A percentile compares a stretch with the other conserved stretches of the same genome.
Conservation (phyloP, 1,140 invertebrate species). For the Brachionus asplanchnoidis region DNA sequence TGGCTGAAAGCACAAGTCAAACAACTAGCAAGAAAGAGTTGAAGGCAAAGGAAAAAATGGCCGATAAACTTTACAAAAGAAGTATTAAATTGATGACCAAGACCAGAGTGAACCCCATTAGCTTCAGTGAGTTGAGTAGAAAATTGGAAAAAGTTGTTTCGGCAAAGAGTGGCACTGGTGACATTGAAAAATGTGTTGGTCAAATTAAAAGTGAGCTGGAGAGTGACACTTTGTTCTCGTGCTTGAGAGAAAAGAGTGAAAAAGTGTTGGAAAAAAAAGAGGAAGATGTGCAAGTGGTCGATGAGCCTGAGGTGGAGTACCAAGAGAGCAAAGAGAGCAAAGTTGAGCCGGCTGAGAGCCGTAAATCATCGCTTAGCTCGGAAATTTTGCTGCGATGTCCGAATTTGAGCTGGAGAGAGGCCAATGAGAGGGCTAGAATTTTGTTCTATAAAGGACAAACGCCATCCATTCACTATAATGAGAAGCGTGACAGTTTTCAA, state of each 20-base stretch:
- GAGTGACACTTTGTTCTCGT: not conserved
- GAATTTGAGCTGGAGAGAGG: conserved; percentile 39
- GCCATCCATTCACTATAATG: conserved; percentile 39
- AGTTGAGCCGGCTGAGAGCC: not conserved
- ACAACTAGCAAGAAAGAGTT: conserved; percentile 17
- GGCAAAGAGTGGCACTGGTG: not conserved
- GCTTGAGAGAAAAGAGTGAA: conserved; percentile 1
- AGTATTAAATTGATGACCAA: conserved; percentile 10
- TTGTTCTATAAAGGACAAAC: conserved; percentile 35
- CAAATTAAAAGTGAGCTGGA: not conserved
- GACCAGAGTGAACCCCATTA: not conserved
- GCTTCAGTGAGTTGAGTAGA: not conserved
- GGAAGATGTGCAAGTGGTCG: not conserved
- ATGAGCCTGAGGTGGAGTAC: not conserved
- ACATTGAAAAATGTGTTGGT: conserved; percentile 26
- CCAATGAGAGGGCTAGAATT: conserved; percentile 41
- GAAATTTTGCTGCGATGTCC: not conserved
- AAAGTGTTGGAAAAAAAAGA: not conserved
- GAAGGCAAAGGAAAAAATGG: conserved; percentile 17
- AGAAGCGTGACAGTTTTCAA: conserved; percentile 14
- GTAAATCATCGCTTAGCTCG: not conserved
- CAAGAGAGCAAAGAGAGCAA: not conserved
- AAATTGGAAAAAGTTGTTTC: conserved; percentile 24
- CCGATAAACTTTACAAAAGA: not conserved
- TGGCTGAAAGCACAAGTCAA: not conserved